phyloP scores from a whole-genome alignment of 2,888 invertebrate genomes.

The Latrodectus elegans region DNA sequence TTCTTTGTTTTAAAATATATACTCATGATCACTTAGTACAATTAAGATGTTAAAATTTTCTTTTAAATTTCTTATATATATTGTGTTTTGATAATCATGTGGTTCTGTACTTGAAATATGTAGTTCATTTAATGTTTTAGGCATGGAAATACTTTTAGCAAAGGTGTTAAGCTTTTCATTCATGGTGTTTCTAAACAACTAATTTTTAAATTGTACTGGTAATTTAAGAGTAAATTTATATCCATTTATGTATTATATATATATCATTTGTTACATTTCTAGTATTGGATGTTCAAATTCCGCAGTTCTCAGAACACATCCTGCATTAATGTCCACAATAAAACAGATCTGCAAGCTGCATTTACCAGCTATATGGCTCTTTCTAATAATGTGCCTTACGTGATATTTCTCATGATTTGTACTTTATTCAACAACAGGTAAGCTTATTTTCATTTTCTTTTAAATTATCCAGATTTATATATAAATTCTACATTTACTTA shows the following conservation, averaged over 20 bases:
- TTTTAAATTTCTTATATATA: no score
- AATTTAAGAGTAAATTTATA: no score
- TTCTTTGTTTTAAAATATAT: no score
- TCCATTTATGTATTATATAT: background rate
- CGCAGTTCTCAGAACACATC: slow-evolving; percentile 78
- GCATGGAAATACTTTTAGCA: no score
- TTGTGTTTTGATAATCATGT: no score
- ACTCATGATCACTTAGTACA: no score
- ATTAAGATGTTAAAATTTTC: no score
- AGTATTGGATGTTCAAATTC: slow-evolving; percentile 98
- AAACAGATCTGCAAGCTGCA: slow-evolving; percentile 74
- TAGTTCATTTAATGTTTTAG: no score
- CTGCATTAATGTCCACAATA: slow-evolving; percentile 75
- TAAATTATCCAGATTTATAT: background rate
- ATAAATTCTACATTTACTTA: background rate
- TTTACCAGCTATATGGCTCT: slow-evolving; percentile 75
- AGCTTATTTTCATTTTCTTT: slow-evolving; percentile 3
- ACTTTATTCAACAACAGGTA: slow-evolving; percentile 79
- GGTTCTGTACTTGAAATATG: no score
- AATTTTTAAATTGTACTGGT: no score
- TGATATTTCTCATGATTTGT: slow-evolving; percentile 88
- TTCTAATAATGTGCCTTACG: slow-evolving; percentile 81
- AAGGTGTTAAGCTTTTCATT: no score
- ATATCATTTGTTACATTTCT: slow-evolving; percentile 75
- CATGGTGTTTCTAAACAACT: no score